These are phyloP conservation scores for Bostrychus sinensis DNA, from an alignment of 2,113 vertebrate species.

Conservation along the genomic window DNA sequence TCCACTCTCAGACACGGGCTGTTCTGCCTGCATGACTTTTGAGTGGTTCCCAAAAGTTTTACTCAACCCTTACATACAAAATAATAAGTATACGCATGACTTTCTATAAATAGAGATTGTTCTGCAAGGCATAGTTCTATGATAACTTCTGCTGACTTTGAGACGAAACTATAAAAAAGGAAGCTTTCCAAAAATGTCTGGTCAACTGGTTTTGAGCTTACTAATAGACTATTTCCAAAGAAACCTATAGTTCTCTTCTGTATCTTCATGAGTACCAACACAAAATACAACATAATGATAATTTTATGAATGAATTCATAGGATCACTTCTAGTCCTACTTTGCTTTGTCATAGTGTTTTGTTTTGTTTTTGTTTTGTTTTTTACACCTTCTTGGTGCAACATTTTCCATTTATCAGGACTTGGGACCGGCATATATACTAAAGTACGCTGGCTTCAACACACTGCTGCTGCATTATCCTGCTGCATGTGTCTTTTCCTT, in stretches of 20 bases:
- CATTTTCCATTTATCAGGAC: no score
- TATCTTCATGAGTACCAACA: no score
- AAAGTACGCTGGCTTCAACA: no score
- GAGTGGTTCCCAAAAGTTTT: neutral
- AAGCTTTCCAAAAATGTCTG: neutral
- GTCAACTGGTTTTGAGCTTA: neutral
- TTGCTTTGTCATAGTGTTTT: no score
- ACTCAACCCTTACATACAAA: neutral
- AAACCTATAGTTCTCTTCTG: no score
- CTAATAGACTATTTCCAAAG: no score
- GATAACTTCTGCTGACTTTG: neutral
- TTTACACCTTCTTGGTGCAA: no score
- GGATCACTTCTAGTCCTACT: neutral
- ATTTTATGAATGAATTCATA: neutral
- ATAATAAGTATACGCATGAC: neutral
- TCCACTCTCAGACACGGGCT: conserved; percentile 17
- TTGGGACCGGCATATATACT: no score
- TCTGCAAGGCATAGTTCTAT: neutral
- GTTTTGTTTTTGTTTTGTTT: no score
- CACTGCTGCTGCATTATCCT: no score
- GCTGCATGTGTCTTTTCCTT: no score
- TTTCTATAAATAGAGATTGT: neutral
- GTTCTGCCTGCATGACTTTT: conserved; percentile 1
- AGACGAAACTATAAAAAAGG: neutral
- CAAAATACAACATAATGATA: neutral